Evolutionary conservation across 2,888 invertebrate genomes (phyloP).

Genomic region (Pocota personata): DNA sequence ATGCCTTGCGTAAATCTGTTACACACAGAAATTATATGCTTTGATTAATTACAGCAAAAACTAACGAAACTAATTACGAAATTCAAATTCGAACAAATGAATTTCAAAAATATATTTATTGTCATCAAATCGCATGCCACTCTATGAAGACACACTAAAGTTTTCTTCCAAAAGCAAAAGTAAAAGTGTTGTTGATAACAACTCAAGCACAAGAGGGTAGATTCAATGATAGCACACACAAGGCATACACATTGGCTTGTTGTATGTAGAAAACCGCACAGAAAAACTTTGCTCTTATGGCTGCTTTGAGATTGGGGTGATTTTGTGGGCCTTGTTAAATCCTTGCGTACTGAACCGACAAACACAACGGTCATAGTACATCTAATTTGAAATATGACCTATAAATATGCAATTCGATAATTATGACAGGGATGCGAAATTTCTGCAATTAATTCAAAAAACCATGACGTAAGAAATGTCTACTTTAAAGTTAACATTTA

Average conservation of each 20-base stretch:
- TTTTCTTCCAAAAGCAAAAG: neutral
- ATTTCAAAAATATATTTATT: conserved; percentile 1
- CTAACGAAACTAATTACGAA: neutral
- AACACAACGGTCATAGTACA: neutral
- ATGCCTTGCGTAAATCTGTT: neutral
- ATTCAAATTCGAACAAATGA: neutral
- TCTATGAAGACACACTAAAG: neutral
- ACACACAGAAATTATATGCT: neutral
- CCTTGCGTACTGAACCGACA: conserved; percentile 11
- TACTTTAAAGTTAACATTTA: conserved; percentile 1
- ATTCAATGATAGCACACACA: conserved; percentile 37
- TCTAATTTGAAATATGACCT: conserved; percentile 59
- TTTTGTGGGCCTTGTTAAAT: conserved; percentile 10
- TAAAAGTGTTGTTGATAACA: conserved; percentile 42
- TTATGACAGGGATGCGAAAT: conserved; percentile 49
- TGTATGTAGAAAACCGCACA: neutral
- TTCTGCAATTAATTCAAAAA: conserved; percentile 30
- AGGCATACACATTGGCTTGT: neutral
- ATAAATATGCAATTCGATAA: conserved; percentile 64
- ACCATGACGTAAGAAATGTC: conserved; percentile 32
- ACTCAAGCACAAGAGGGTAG: conserved; percentile 43
- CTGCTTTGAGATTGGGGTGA: conserved; percentile 23
- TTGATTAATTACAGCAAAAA: neutral
- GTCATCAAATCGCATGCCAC: conserved; percentile 9
- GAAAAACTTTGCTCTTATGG: conserved; percentile 34